Evolutionary conservation across 2,888 invertebrate genomes (phyloP).

Genomic region (Prostheceraeus crozeri): DNA sequence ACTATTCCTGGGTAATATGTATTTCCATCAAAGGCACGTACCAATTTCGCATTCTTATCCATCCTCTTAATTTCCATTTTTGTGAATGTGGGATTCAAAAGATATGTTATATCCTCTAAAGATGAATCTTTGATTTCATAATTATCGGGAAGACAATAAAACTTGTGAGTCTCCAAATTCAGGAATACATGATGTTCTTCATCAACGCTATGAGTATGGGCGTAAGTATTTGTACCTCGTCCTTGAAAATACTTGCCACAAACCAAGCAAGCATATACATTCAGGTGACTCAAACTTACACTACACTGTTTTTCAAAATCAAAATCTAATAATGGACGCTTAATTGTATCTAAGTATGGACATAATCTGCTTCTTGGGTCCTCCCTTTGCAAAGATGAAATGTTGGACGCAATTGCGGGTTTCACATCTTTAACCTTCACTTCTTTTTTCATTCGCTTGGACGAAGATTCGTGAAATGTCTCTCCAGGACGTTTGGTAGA

Average conservation of each 20-base stretch:
- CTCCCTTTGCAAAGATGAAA: too few species aligned
- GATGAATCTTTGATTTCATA: slow-evolving; percentile 96
- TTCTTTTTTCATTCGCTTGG: too few species aligned
- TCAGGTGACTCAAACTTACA: slow-evolving; percentile 89
- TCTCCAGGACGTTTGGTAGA: too few species aligned
- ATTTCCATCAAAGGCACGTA: slow-evolving; percentile 87
- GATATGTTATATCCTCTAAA: slow-evolving; percentile 91
- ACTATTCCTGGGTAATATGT: slow-evolving; percentile 88
- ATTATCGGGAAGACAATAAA: slow-evolving; percentile 97
- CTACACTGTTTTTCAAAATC: slow-evolving; percentile 99
- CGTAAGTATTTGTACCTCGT: slow-evolving; percentile 92
- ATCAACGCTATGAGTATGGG: slow-evolving; percentile 95
- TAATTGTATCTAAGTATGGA: slow-evolving; percentile 95
- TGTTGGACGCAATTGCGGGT: too few species aligned
- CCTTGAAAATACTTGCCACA: slow-evolving; percentile 93
- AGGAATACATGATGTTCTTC: slow-evolving; percentile 95
- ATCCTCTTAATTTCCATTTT: slow-evolving; percentile 71
- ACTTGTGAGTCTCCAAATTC: slow-evolving; percentile 88
- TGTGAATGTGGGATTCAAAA: slow-evolving; percentile 89
- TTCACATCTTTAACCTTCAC: too few species aligned
- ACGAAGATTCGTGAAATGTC: too few species aligned
- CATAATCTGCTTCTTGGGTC: slow-evolving; percentile 61
- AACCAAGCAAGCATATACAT: slow-evolving; percentile 96
- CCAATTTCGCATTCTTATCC: slow-evolving; percentile 74
- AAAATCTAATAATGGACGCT: slow-evolving; percentile 82